These are phyloP conservation scores for Gadus chalcogrammus DNA, from an alignment of 2,113 vertebrate species.

Conservation along the genomic window DNA sequence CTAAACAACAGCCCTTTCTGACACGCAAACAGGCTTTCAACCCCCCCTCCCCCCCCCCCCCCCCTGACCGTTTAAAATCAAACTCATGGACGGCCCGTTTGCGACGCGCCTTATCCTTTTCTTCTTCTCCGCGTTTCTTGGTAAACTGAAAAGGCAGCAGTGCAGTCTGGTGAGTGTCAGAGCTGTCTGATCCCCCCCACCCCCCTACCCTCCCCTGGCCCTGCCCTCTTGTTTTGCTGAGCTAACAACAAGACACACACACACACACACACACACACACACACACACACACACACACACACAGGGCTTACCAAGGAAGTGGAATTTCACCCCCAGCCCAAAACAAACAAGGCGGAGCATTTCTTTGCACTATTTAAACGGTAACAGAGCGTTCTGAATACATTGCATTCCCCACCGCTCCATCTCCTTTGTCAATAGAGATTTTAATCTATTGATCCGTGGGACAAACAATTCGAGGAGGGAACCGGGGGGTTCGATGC, in stretches of 20 bases:
- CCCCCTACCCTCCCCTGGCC: slow-evolving; percentile 53
- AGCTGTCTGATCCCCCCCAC: slow-evolving; percentile 64
- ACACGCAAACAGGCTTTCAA: slow-evolving; percentile 67
- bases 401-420: slow-evolving; percentile 30
- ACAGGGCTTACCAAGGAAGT: slow-evolving; percentile 64
- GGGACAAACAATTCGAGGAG: slow-evolving; percentile 26
- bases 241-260: slow-evolving; percentile 69
- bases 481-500: too few relatives aligned
- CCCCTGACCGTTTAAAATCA: slow-evolving; percentile 48
- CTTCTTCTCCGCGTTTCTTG: slow-evolving; percentile 23
- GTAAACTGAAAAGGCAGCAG: slow-evolving; percentile 57
- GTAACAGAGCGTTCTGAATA: slow-evolving; percentile 44
- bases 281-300: slow-evolving; percentile 28
- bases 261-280: slow-evolving; percentile 19
- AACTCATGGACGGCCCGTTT: slow-evolving; percentile 51
- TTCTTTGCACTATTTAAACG: slow-evolving; percentile 69
- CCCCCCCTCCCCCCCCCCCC: too few relatives aligned
- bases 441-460: slow-evolving; percentile 37
- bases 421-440: slow-evolving; percentile 20
- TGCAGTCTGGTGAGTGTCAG: slow-evolving; percentile 69
- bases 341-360: slow-evolving; percentile 66
- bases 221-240: slow-evolving; percentile 71
- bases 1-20: slow-evolving; percentile 73
- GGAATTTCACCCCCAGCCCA: slow-evolving; percentile 68
- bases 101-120: slow-evolving; percentile 16